Evolutionary conservation across 2,888 invertebrate species (phyloP), one percentile per base, ranked within the genome.

Genomic region (Trichogramma evanescens): DNA sequence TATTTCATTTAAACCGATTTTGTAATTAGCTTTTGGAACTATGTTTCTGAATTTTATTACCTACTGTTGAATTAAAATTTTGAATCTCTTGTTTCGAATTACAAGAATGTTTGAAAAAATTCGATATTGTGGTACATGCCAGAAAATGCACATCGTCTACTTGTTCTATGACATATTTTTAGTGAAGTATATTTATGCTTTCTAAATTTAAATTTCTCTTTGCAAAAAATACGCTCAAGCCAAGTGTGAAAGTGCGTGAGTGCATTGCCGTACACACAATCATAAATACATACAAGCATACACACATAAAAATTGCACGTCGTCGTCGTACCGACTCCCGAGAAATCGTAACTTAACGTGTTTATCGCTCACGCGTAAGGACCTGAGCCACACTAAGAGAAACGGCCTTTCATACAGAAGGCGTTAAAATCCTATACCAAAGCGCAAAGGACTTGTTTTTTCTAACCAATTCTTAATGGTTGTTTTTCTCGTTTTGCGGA

Each of bases 341-440:
- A 77, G 77, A 77, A 77, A 77, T 76, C 77, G 76, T 77, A 77
- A 77, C 77, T 74, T 76, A 70, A 70, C 74, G 74, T 74, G 75
- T 77, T 77, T 77, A 77, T 77, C 74, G 70, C 74, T 46, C 59
- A 7, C 41, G 53, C 56, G 56, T 38, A 26, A 26, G 6, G 50
- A 5, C 48, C 13, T 43, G 58, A 26, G 51, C 40, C 49, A n/a
- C 56, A 45, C 58, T 26, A 26, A 26, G 71, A 70, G 72, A 67
- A 73, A 75, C 71, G 71, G 71, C 73, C 71, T 73, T 73, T 72
- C 69, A 72, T 71, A 1, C 46, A 49, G 10, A 70, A 72, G 71
- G 72, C 75, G 74, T 75, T 75, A 72, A 75, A 76, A 74, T 76
- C 74, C 67, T 70, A 71, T 70, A 71, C 26, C 26, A 26, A 26